These are phyloP conservation scores for Leucania comma DNA, from an alignment of 2,888 invertebrate species.

Conservation along the genomic window DNA sequence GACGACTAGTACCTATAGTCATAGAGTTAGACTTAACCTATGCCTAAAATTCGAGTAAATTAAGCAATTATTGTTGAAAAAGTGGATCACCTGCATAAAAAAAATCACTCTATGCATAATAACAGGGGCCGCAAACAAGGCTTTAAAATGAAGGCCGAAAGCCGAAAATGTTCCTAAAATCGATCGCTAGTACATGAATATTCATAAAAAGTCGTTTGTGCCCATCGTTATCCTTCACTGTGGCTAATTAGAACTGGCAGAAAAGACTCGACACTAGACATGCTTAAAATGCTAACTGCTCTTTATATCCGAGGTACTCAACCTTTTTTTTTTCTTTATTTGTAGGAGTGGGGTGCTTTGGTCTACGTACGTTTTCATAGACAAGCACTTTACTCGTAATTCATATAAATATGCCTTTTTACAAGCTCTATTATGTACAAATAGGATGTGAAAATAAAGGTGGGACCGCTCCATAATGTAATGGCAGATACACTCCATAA, in stretches of 20 bases:
- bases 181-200: slow-evolving; percentile 61
- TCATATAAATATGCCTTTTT: not conserved
- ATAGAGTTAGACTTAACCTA: too few species aligned
- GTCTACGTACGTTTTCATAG: slow-evolving; percentile 2
- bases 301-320: slow-evolving; percentile 19
- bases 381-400: not conserved
- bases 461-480: not conserved
- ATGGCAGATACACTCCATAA: not conserved
- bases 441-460: not conserved
- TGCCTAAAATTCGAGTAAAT: not conserved
- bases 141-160: slow-evolving; percentile 13
- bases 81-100: not conserved
- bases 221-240: slow-evolving; percentile 49
- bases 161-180: slow-evolving; percentile 45
- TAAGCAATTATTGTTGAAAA: not conserved
- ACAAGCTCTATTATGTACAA: not conserved
- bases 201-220: slow-evolving; percentile 56
- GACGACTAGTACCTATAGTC: too few species aligned
- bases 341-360: slow-evolving; percentile 7
- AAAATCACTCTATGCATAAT: slow-evolving; percentile 8
- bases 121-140: slow-evolving; percentile 6
- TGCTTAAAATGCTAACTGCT: slow-evolving; percentile 50
- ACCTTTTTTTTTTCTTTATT: slow-evolving; percentile 15
- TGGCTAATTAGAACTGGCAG: slow-evolving; percentile 57
- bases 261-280: slow-evolving; percentile 40